Evolutionary conservation across 53 echinoderm and acorn worm species (phyloP).

Genomic region (Apostichopus leukothele): DNA sequence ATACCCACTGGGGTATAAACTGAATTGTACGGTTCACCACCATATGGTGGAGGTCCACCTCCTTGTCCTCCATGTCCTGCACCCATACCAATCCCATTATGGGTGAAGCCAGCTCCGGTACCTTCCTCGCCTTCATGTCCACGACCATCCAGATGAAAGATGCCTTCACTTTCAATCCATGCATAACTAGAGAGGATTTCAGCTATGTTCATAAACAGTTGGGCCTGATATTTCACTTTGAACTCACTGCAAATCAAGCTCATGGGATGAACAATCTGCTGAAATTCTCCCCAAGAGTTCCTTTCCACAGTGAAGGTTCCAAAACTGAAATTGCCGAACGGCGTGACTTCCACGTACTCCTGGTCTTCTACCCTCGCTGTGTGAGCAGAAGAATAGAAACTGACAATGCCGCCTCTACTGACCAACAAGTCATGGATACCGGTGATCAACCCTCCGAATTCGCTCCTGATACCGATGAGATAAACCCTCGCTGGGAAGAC

Average conservation of each 20-base stretch:
- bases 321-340: constrained; percentile 81
- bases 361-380: constrained; percentile 80
- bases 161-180: constrained; percentile 86
- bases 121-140: constrained; percentile 66
- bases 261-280: constrained; percentile 68
- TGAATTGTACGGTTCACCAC: constrained; percentile 75
- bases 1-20: constrained; percentile 64
- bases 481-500: constrained; percentile 77
- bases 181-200: constrained; percentile 79
- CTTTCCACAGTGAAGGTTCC: constrained; percentile 74
- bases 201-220: constrained; percentile 77
- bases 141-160: constrained; percentile 78
- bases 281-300: constrained; percentile 74
- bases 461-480: constrained; percentile 69
- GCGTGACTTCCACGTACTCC: constrained; percentile 73
- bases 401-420: constrained; percentile 67
- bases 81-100: constrained; percentile 75
- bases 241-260: constrained; percentile 69
- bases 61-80: constrained; percentile 96
- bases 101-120: constrained; percentile 70
- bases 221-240: constrained; percentile 79
- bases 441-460: constrained; percentile 72
- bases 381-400: constrained; percentile 77
- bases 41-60: constrained; percentile 82
- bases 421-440: constrained; percentile 81